These are phyloP conservation scores for Aricia agestis DNA, from an alignment of 1,140 invertebrate species.

Conservation along the genomic window DNA sequence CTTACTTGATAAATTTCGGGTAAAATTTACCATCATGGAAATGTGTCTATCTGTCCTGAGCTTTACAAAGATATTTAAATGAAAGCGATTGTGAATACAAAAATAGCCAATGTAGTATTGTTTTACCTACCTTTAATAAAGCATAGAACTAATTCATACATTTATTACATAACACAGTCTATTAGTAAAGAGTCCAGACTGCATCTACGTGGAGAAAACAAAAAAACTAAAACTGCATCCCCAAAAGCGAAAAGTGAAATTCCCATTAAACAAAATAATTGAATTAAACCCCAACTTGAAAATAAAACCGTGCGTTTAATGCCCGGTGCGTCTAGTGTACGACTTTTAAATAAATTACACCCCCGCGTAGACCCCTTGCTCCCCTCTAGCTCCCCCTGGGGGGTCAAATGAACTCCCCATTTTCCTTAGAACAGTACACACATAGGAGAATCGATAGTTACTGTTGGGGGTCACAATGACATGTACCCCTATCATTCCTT, in stretches of 20 bases:
- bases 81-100: no score
- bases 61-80: no score
- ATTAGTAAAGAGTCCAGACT: background rate
- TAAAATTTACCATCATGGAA: no score
- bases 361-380: background rate
- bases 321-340: constrained; percentile 1
- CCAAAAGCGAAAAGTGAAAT: constrained; percentile 1
- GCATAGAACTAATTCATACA: background rate
- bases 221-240: background rate
- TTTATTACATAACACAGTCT: background rate
- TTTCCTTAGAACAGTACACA: background rate
- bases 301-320: constrained; percentile 12
- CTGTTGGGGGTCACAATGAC: background rate
- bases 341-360: constrained; percentile 12
- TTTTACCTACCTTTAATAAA: no score
- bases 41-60: no score
- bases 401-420: background rate
- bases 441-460: no score
- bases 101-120: no score
- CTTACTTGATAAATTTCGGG: no score
- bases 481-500: background rate
- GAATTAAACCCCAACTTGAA: background rate
- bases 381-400: background rate
- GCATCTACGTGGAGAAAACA: background rate
- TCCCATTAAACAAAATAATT: constrained; percentile 12